Conservation (phyloP, 2,797 vertebrate genomes). For the Manis crassicaudata region DNA sequence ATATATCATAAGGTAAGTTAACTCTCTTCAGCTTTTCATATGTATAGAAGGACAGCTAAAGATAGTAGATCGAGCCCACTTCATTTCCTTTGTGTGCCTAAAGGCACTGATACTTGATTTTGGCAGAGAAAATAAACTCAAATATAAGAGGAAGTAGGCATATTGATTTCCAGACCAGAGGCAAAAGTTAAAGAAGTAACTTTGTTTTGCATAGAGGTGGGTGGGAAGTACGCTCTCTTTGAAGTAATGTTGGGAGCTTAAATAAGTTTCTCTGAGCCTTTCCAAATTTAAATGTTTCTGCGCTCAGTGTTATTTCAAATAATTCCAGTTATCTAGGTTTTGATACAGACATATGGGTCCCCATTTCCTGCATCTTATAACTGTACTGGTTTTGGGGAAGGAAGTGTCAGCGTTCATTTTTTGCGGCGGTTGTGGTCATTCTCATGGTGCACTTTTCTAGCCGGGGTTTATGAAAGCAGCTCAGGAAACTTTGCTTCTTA, state of each 20-base stretch:
- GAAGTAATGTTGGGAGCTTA: conserved; percentile 59
- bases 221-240: conserved; percentile 64
- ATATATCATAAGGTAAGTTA: conserved; percentile 66
- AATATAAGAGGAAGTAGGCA: conserved; percentile 66
- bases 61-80: conserved; percentile 62
- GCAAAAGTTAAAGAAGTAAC: conserved; percentile 67
- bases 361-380: conserved; percentile 53
- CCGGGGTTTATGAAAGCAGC: background rate
- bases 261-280: conserved; percentile 78
- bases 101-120: conserved; percentile 63
- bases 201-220: conserved; percentile 68
- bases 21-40: conserved; percentile 61
- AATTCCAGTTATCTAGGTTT: conserved; percentile 74
- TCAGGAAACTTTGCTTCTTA: background rate
- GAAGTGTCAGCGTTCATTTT: conserved; percentile 22
- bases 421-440: background rate
- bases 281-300: conserved; percentile 57
- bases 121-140: conserved; percentile 68
- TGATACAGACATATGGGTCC: background rate
- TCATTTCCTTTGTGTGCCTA: conserved; percentile 66
- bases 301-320: conserved; percentile 50
- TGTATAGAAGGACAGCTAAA: conserved; percentile 61
- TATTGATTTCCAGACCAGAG: conserved; percentile 56
- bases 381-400: conserved; percentile 56
- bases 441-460: background rate